These are phyloP conservation scores for Parthenolecanium corni DNA, from an alignment of 2,888 invertebrate genomes.

Conservation along the genomic window DNA sequence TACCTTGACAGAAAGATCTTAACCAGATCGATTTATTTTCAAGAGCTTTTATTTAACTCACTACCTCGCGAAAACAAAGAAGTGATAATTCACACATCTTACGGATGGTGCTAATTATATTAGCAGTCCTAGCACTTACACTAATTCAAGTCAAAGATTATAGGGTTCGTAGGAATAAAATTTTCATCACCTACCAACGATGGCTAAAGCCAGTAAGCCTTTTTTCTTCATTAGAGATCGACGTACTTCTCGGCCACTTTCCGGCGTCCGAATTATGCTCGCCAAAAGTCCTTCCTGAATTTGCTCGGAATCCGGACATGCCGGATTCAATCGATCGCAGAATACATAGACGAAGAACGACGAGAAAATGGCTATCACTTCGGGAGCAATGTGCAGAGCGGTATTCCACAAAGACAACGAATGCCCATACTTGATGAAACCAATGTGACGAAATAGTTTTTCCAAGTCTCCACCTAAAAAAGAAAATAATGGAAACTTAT, in stretches of 20 bases:
- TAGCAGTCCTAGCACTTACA: too few species aligned
- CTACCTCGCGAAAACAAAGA: too few species aligned
- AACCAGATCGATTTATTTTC: too few species aligned
- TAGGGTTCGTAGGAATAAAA: background rate
- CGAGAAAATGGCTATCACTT: slow-evolving; percentile 51
- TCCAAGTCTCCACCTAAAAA: slow-evolving; percentile 47
- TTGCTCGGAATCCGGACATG: slow-evolving; percentile 12
- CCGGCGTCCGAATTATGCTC: slow-evolving; percentile 20
- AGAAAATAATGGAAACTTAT: too few species aligned
- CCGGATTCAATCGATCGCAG: slow-evolving; percentile 29
- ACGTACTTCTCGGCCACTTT: slow-evolving; percentile 16
- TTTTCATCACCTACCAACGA: slow-evolving; percentile 34
- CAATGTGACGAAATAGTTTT: slow-evolving; percentile 53
- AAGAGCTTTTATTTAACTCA: too few species aligned
- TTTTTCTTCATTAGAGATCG: slow-evolving; percentile 30
- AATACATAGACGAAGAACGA: slow-evolving; percentile 37
- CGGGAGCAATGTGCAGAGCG: slow-evolving; percentile 63
- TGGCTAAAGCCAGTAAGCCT: slow-evolving; percentile 33
- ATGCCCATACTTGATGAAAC: slow-evolving; percentile 50
- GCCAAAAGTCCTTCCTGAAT: slow-evolving; percentile 17
- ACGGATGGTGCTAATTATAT: too few species aligned
- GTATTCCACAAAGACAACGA: slow-evolving; percentile 49
- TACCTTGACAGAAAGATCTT: too few species aligned
- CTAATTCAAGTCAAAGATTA: too few species aligned
- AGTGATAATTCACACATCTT: too few species aligned